phyloP scores from a whole-genome alignment of 2,888 invertebrate genomes.

The Diploptera punctata region DNA sequence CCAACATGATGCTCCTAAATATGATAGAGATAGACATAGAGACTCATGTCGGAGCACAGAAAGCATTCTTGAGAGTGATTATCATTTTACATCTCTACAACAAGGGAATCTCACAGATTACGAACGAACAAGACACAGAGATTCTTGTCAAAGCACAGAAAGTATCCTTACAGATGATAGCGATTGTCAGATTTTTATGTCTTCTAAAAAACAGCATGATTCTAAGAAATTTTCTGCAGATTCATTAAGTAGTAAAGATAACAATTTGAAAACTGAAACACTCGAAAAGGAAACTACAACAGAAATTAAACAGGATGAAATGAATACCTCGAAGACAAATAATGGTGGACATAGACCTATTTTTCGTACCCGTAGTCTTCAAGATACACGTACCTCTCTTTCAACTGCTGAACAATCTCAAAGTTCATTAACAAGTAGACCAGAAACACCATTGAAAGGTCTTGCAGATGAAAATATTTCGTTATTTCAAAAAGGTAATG shows the following conservation, averaged over 20 bases:
- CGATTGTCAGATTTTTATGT: constrained; percentile 61
- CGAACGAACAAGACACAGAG: constrained; percentile 13
- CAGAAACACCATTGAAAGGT: constrained; percentile 29
- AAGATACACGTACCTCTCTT: constrained; percentile 51
- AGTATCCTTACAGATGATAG: constrained; percentile 80
- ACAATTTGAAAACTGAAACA: not conserved
- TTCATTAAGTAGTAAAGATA: not conserved
- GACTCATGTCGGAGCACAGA: constrained; percentile 75
- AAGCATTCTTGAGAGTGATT: constrained; percentile 68
- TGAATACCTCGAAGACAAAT: not conserved
- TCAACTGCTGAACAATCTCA: not conserved
- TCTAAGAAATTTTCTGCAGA: not conserved
- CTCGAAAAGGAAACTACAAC: not conserved
- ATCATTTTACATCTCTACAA: constrained; percentile 1
- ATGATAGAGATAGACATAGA: constrained; percentile 49
- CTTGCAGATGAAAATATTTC: not conserved
- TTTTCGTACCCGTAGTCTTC: constrained; percentile 56
- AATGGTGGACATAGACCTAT: constrained; percentile 48
- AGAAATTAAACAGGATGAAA: constrained; percentile 1
- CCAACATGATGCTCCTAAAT: constrained; percentile 1
- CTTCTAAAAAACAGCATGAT: not conserved
- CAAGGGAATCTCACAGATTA: constrained; percentile 11
- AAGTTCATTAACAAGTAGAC: constrained; percentile 14
- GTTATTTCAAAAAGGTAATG: constrained; percentile 23
- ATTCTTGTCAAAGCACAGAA: constrained; percentile 67